A percentile compares a stretch with the other conserved stretches of the same genome.
These are phyloP conservation scores for Rhea americana DNA, from an alignment of 2,113 vertebrate genomes.

Conservation along the genomic window DNA sequence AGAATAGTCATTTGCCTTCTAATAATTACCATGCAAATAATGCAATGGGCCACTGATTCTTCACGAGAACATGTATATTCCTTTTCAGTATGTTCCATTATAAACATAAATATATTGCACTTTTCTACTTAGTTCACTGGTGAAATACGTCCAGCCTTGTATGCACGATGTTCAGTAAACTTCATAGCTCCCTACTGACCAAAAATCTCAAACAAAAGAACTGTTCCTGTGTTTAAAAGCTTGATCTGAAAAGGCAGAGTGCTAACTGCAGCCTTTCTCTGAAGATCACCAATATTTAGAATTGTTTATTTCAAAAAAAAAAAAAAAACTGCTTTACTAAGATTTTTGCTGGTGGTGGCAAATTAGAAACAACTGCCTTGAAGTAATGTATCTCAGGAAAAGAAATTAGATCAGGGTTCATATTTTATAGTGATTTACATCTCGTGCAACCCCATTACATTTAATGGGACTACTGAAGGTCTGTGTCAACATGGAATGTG, in stretches of 20 bases:
- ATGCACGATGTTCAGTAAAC: not conserved
- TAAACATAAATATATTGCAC: not conserved
- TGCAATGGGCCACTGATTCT: not conserved
- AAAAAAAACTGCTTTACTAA: not conserved
- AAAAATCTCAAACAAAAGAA: not conserved
- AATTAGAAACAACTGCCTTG: conserved; percentile 1
- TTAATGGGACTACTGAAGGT: conserved; percentile 50
- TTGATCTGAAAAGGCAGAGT: not conserved
- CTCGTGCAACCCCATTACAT: conserved; percentile 44
- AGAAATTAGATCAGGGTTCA: conserved; percentile 40
- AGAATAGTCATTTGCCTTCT: conserved; percentile 7
- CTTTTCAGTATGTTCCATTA: not conserved
- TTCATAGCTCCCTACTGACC: not conserved
- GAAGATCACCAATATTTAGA: not conserved
- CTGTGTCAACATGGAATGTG: conserved; percentile 52
- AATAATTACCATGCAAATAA: conserved; percentile 6
- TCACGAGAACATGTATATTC: not conserved
- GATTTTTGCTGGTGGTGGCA: not conserved
- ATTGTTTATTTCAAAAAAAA: not conserved
- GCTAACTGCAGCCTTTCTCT: not conserved
- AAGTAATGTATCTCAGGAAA: not conserved
- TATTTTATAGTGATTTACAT: conserved; percentile 64
- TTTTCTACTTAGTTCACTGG: not conserved
- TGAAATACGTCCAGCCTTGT: not conserved
- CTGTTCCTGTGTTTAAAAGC: not conserved